Percentiles rank a stretch among this genome's conserved stretches.
phyloP scores from a whole-genome alignment of 2,113 vertebrate species.

The Scatophagus argus region DNA sequence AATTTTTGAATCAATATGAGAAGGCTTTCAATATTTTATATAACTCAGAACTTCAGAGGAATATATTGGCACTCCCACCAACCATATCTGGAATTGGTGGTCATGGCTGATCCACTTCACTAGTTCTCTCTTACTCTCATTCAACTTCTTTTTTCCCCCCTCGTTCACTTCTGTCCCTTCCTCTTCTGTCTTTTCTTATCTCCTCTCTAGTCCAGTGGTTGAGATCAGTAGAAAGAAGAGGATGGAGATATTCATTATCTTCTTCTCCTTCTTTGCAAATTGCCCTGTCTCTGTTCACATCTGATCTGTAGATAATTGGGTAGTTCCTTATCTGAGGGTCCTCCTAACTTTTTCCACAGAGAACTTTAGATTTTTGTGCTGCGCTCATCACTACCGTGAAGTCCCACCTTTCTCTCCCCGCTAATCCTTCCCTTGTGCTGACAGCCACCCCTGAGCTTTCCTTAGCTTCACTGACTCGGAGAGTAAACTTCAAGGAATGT shows the following conservation, averaged over 20 bases:
- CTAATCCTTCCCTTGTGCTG: constrained; percentile 17
- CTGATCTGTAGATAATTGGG: constrained; percentile 71
- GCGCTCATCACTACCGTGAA: constrained; percentile 15
- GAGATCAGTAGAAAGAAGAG: constrained; percentile 28
- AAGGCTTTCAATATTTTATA: constrained; percentile 33
- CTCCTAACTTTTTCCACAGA: constrained; percentile 46
- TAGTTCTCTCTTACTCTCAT: constrained; percentile 10
- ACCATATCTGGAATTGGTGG: not conserved
- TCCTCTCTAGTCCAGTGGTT: not conserved
- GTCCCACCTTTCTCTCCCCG: constrained; percentile 6
- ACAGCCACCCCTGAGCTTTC: not conserved
- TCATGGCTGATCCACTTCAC: constrained; percentile 42
- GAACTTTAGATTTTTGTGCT: constrained; percentile 41
- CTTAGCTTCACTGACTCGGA: not conserved
- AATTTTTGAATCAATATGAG: constrained; percentile 10
- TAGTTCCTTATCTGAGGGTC: constrained; percentile 49
- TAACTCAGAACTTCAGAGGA: constrained; percentile 7
- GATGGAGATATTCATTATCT: constrained; percentile 59
- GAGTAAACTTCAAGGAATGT: not conserved
- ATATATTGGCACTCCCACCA: not conserved
- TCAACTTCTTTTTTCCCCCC: constrained; percentile 22
- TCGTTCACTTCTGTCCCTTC: not conserved
- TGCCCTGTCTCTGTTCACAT: constrained; percentile 59
- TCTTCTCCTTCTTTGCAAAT: constrained; percentile 44
- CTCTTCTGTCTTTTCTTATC: not conserved